Evolutionary conservation across 1,140 invertebrate genomes (phyloP).

Genomic region (Centruroides vittatus): DNA sequence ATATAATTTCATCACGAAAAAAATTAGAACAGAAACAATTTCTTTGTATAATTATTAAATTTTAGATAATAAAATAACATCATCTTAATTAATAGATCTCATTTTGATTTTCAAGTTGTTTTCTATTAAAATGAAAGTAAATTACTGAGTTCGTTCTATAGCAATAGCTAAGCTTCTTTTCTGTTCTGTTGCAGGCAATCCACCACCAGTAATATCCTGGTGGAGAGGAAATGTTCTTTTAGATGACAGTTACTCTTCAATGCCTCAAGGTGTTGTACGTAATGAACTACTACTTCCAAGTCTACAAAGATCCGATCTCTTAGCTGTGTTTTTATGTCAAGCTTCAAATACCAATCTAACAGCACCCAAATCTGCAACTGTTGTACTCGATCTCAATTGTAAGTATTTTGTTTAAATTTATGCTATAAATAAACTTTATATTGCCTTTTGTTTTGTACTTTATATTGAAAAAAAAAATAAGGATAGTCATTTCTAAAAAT

Average conservation of each 20-base stretch:
- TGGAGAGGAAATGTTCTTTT: conserved; percentile 18
- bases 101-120: too few relatives aligned
- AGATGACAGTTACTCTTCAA: conserved; percentile 14
- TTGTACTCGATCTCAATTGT: conserved; percentile 65
- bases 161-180: neutral
- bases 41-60: too few relatives aligned
- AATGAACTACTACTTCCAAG: conserved; percentile 51
- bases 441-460: too few relatives aligned
- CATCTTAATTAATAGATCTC: too few relatives aligned
- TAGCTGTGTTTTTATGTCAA: conserved; percentile 66
- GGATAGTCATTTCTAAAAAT: too few relatives aligned
- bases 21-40: too few relatives aligned
- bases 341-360: conserved; percentile 65
- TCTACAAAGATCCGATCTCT: conserved; percentile 58
- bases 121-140: too few relatives aligned
- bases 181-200: conserved; percentile 4
- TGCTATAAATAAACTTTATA: too few relatives aligned
- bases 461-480: too few relatives aligned
- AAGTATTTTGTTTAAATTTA: conserved; percentile 34
- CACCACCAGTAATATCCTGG: conserved; percentile 18
- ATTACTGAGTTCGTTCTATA: too few relatives aligned
- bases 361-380: conserved; percentile 52
- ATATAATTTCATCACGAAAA: too few relatives aligned
- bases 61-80: too few relatives aligned
- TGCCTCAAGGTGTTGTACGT: conserved; percentile 14